Conservation (phyloP, 92 coral and sea anemone genomes). For the Actinostola sp. region DNA sequence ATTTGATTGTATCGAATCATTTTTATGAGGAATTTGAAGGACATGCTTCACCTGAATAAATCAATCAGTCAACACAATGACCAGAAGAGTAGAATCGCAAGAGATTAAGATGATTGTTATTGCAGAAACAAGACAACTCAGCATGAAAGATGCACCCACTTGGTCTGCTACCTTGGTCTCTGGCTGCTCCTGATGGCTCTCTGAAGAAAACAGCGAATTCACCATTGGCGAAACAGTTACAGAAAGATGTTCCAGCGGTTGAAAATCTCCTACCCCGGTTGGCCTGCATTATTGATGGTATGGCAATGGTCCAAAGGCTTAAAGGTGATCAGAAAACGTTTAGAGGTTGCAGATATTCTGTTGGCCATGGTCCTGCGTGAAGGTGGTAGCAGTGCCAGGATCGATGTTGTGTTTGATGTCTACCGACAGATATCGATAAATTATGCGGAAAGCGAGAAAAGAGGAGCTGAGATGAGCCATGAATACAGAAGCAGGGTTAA, state of each 20-base stretch:
- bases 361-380: conserved; percentile 37
- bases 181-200: conserved; percentile 41
- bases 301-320: conserved; percentile 46
- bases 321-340: conserved; percentile 45
- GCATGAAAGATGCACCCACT: conserved; percentile 41
- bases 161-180: conserved; percentile 48
- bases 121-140: conserved; percentile 43
- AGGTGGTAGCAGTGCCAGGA: conserved; percentile 22
- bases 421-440: conserved; percentile 34
- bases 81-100: conserved; percentile 28
- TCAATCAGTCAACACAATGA: conserved; percentile 37
- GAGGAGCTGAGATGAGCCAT: conserved; percentile 24
- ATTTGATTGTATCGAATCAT: conserved; percentile 44
- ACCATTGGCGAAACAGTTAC: conserved; percentile 44
- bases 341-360: conserved; percentile 34
- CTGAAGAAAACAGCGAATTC: conserved; percentile 31
- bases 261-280: conserved; percentile 41
- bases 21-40: conserved; percentile 49
- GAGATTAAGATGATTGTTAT: conserved; percentile 45
- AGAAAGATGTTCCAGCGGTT: conserved; percentile 38
- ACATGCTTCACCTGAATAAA: conserved; percentile 54
- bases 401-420: conserved; percentile 53
- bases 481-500: conserved; percentile 14
- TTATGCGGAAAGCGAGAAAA: conserved; percentile 34
- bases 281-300: conserved; percentile 48